phyloP scores from a whole-genome alignment of 2,888 invertebrate genomes.

The Amphipoea oculea region DNA sequence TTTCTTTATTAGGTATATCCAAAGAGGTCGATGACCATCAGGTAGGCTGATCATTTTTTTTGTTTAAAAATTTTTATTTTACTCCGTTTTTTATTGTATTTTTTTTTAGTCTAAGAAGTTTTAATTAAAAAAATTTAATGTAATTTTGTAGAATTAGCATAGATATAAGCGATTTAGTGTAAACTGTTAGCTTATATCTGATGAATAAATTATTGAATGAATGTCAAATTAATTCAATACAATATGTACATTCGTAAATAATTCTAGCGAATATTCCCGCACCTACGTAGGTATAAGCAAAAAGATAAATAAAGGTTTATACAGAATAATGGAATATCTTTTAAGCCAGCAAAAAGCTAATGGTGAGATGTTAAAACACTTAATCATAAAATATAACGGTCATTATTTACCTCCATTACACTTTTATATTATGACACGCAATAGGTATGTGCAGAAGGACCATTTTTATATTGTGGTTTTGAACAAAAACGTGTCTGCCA shows the following conservation, averaged over 20 bases:
- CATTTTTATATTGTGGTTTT: neutral
- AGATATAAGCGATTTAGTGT: too few relatives aligned
- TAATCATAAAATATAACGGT: slow-evolving; percentile 54
- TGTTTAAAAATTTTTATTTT: too few relatives aligned
- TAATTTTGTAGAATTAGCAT: too few relatives aligned
- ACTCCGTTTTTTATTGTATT: too few relatives aligned
- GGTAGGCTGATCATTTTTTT: too few relatives aligned
- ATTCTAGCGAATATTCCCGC: neutral
- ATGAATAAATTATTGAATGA: too few relatives aligned
- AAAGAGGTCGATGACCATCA: neutral
- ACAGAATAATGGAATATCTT: slow-evolving; percentile 28
- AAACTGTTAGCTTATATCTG: too few relatives aligned
- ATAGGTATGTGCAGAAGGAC: slow-evolving; percentile 29
- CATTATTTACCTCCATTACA: slow-evolving; percentile 52
- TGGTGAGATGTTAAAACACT: slow-evolving; percentile 53
- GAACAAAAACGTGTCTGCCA: neutral
- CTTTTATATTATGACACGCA: slow-evolving; percentile 28
- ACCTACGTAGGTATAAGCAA: neutral
- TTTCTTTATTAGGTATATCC: neutral
- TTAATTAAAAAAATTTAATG: too few relatives aligned
- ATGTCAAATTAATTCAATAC: neutral
- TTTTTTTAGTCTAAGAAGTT: too few relatives aligned
- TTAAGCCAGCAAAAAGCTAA: slow-evolving; percentile 38
- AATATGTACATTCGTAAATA: neutral
- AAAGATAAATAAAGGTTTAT: neutral